Conservation (phyloP, 92 coral and sea anemone species). For the Metridium senile region DNA sequence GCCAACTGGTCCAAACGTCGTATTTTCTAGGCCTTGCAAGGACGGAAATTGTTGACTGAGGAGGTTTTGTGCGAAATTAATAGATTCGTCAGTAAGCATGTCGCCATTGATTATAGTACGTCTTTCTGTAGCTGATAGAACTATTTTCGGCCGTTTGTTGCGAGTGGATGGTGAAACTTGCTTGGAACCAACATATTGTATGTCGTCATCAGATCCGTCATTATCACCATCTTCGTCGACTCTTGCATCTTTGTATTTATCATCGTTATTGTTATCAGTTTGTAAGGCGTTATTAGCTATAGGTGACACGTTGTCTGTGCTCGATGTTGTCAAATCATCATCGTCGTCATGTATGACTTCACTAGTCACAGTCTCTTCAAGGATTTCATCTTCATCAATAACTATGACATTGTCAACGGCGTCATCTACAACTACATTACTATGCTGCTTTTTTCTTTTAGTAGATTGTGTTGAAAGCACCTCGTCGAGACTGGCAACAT, state of each 20-base stretch:
- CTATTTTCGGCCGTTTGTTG: neutral
- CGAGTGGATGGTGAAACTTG: neutral
- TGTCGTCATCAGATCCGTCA: too few relatives aligned
- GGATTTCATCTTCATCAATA: neutral
- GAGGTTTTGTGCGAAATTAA: slow-evolving; percentile 31
- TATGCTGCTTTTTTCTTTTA: neutral
- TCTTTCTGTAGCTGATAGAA: neutral
- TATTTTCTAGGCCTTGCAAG: slow-evolving; percentile 23
- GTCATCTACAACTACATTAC: neutral
- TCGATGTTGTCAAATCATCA: neutral
- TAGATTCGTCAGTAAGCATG: slow-evolving; percentile 27
- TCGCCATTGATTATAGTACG: neutral
- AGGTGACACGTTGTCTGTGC: too few relatives aligned
- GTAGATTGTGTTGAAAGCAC: neutral
- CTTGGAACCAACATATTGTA: too few relatives aligned
- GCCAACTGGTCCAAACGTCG: slow-evolving; percentile 34
- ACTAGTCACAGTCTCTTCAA: neutral
- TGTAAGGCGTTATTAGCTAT: too few relatives aligned
- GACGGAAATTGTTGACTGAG: slow-evolving; percentile 19
- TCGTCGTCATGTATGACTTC: neutral
- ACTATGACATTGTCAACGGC: neutral
- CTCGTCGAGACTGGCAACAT: neutral
- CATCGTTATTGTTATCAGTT: too few relatives aligned
- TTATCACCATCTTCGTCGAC: too few relatives aligned
- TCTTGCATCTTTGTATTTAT: too few relatives aligned